Evolutionary conservation across 1,140 invertebrate genomes (phyloP).

Genomic region (Adelges cooleyi): DNA sequence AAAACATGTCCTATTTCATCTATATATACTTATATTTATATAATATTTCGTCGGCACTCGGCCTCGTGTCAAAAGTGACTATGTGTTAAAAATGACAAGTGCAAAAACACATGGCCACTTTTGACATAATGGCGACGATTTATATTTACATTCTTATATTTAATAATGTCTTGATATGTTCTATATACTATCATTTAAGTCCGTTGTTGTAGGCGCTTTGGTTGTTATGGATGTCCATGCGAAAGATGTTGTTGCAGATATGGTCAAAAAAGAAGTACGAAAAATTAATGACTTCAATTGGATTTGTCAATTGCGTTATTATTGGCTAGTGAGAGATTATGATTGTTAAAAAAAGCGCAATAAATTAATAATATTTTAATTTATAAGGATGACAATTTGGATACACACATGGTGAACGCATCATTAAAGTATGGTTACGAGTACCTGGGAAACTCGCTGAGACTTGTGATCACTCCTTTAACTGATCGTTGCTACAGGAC

Average conservation of each 20-base stretch:
- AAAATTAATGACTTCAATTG: conserved; percentile 78
- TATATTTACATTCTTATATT: too few relatives aligned
- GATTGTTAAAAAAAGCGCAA: neutral
- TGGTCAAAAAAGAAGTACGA: conserved; percentile 55
- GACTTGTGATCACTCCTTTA: conserved; percentile 76
- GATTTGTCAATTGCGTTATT: conserved; percentile 85
- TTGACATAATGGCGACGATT: too few relatives aligned
- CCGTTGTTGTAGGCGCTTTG: conserved; percentile 52
- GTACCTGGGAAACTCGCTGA: conserved; percentile 78
- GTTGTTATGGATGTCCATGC: conserved; percentile 89
- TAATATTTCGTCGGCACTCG: too few relatives aligned
- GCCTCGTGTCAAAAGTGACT: too few relatives aligned
- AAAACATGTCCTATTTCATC: too few relatives aligned
- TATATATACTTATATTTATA: too few relatives aligned
- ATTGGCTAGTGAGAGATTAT: conserved; percentile 65
- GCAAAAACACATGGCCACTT: too few relatives aligned
- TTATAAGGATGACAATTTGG: conserved; percentile 50
- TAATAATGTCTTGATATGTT: conserved; percentile 16
- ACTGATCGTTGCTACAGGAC: conserved; percentile 89
- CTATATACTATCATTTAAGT: neutral
- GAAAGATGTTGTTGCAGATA: conserved; percentile 64
- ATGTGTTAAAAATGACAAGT: too few relatives aligned
- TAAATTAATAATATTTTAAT: neutral
- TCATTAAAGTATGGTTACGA: conserved; percentile 86
- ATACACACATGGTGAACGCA: conserved; percentile 85